A percentile compares a stretch with the other conserved stretches of the same genome.
phyloP scores from a whole-genome alignment of 2,888 invertebrate species.

The Tromatobia lineatoria region DNA sequence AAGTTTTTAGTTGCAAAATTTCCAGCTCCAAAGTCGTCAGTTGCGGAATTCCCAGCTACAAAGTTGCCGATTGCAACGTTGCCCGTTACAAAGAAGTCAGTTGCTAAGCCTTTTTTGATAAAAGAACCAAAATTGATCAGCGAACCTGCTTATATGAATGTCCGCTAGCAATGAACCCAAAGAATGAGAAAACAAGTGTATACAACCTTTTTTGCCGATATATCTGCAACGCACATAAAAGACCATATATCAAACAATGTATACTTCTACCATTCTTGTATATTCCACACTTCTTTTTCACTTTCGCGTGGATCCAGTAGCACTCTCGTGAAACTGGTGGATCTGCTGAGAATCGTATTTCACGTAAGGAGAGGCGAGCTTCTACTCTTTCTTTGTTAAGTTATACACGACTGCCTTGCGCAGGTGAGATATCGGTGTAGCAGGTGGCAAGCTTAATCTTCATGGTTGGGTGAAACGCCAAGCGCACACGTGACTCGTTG shows the following conservation, averaged over 20 bases:
- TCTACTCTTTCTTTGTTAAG: conserved; percentile 20
- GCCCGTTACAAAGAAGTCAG: too few species aligned
- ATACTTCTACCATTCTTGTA: background rate
- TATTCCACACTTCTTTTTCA: background rate
- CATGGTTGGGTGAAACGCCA: conserved; percentile 42
- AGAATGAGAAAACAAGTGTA: background rate
- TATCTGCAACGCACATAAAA: background rate
- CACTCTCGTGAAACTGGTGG: background rate
- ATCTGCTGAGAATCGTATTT: conserved; percentile 54
- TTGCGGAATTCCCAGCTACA: too few species aligned
- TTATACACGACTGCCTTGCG: conserved; percentile 35
- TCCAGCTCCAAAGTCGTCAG: too few species aligned
- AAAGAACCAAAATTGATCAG: too few species aligned
- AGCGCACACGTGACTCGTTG: conserved; percentile 12
- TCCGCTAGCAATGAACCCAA: background rate
- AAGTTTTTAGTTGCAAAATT: too few species aligned
- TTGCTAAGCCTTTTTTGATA: too few species aligned
- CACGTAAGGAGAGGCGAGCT: conserved; percentile 29
- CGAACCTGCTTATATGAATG: too few species aligned
- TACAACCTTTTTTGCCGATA: background rate
- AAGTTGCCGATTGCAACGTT: too few species aligned
- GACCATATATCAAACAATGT: background rate
- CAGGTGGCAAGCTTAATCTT: conserved; percentile 69
- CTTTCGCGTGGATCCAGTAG: background rate
- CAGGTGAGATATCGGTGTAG: conserved; percentile 68